phyloP scores from a whole-genome alignment of 2,888 invertebrate genomes.

The Drosophila affinis region DNA sequence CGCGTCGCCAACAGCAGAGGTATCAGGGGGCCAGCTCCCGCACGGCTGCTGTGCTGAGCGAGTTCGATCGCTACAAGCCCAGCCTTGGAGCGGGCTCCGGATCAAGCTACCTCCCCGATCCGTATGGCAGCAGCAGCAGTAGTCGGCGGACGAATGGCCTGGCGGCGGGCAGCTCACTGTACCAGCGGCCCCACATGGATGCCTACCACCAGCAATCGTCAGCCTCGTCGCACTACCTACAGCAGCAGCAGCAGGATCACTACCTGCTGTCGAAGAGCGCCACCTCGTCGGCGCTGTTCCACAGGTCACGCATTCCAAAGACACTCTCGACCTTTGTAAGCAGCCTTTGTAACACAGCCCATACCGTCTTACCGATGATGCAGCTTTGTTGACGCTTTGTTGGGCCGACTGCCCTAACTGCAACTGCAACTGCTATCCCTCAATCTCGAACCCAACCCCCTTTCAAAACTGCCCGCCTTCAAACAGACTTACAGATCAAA shows the following conservation, averaged over 20 bases:
- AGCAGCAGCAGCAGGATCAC: slow-evolving; percentile 70
- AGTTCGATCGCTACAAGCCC: slow-evolving; percentile 72
- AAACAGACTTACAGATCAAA: slow-evolving; percentile 29
- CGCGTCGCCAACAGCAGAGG: slow-evolving; percentile 65
- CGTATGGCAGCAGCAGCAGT: slow-evolving; percentile 63
- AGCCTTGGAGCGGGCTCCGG: slow-evolving; percentile 39
- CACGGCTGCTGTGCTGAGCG: slow-evolving; percentile 72
- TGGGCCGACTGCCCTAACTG: slow-evolving; percentile 42
- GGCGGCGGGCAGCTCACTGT: slow-evolving; percentile 53
- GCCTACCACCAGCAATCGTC: slow-evolving; percentile 67
- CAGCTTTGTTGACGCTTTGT: slow-evolving; percentile 43
- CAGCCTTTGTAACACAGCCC: slow-evolving; percentile 45
- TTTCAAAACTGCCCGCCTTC: background rate
- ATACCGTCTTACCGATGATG: slow-evolving; percentile 19
- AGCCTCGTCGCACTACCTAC: slow-evolving; percentile 56
- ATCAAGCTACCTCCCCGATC: slow-evolving; percentile 74
- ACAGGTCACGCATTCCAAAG: slow-evolving; percentile 84
- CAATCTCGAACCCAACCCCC: background rate
- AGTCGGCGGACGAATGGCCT: slow-evolving; percentile 65
- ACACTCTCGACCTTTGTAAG: slow-evolving; percentile 84
- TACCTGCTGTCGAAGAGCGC: slow-evolving; percentile 82
- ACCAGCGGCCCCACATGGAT: slow-evolving; percentile 76
- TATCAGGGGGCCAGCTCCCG: slow-evolving; percentile 74
- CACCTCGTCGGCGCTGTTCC: slow-evolving; percentile 85
- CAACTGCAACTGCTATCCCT: slow-evolving; percentile 25